phyloP scores from a whole-genome alignment of 2,888 invertebrate species.

The Sclerodermus sp. region DNA sequence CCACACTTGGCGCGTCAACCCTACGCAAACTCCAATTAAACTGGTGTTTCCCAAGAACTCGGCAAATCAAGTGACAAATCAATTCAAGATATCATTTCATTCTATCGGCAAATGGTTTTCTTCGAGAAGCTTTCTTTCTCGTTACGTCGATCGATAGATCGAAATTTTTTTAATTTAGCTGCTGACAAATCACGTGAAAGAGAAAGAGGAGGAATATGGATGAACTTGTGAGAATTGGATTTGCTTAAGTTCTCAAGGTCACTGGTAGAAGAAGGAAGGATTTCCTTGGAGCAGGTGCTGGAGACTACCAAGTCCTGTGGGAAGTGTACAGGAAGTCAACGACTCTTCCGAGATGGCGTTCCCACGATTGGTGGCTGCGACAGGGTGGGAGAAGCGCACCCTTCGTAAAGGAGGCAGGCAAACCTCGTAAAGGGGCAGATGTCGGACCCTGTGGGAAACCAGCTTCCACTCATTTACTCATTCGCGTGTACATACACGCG shows the following conservation, averaged over 20 bases:
- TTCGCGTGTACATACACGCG: conserved; percentile 1
- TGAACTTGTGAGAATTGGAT: no score
- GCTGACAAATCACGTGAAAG: no score
- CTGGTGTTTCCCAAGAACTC: no score
- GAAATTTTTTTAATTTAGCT: no score
- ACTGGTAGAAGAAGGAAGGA: no score
- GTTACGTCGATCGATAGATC: no score
- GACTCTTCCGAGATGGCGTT: conserved; percentile 55
- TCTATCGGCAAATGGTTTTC: no score
- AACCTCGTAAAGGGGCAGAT: conserved; percentile 41
- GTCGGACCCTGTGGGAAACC: conserved; percentile 55
- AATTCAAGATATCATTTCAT: no score
- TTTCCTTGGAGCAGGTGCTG: conserved; percentile 50
- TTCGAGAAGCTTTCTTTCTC: no score
- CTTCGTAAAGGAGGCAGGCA: no score
- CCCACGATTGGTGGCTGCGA: conserved; percentile 53
- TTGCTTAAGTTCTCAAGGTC: neutral
- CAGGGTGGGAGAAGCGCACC: conserved; percentile 14
- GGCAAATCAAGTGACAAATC: no score
- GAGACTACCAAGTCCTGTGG: conserved; percentile 49
- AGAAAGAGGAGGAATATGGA: neutral
- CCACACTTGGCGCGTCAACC: conserved; percentile 10
- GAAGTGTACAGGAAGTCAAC: conserved; percentile 57
- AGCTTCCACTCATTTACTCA: conserved; percentile 24
- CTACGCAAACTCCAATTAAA: conserved; percentile 9